Base-by-base conservation (phyloP, 2,797 vertebrate genomes). In the Melanogrammus aeglefinus region DNA sequence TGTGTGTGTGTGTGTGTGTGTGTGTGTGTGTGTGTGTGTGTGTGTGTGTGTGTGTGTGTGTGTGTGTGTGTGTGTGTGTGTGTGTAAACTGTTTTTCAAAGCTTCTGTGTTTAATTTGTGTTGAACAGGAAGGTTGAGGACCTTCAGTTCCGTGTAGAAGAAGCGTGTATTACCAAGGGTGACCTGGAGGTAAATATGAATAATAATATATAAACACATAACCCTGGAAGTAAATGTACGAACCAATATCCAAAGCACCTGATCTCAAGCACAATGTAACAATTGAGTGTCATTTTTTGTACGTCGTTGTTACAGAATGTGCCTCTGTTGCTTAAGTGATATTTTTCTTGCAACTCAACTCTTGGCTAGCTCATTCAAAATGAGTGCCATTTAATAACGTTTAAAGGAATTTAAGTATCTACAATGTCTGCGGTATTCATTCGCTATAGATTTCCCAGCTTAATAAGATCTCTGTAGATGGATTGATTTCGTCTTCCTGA, bases 121-220 rank as follows among this genome's bases (percentile, higher is more conserved):
- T 86, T 85, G 79, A 87, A 91, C 87, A 99, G 98, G 93, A 99
- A 95, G 84, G 98, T 99, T 88, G 98, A 99, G 88, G 98, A 99
- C 86, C 97, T 99, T 90, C 98, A 99, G 90, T 99, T 99, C 92
- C 96, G 97, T 16, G 97, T 99, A 76, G 98, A 99, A 82, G 98
- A 99, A 93, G 98, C 98, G 78, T 99, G 96, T 63, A 99, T 99
- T 88, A 99, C 98, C 92, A 99, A 99, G 96, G 98, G 98, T 84
- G 98, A 99, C 85, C 93, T 99, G 84, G 98, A 99, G 98, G 98
- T 99, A 99, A 96, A 86, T 79, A 6, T 75, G 77, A 78, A 24
- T 16, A 69, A 27, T 69, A 69, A 69, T 69, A 27, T 12, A 69
- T 12, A n/a, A 63, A 63, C 21, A 63, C 2, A 27, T 4, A 69